phyloP scores from a whole-genome alignment of 1,140 invertebrate species.

The Atopsyche davidsoni region DNA sequence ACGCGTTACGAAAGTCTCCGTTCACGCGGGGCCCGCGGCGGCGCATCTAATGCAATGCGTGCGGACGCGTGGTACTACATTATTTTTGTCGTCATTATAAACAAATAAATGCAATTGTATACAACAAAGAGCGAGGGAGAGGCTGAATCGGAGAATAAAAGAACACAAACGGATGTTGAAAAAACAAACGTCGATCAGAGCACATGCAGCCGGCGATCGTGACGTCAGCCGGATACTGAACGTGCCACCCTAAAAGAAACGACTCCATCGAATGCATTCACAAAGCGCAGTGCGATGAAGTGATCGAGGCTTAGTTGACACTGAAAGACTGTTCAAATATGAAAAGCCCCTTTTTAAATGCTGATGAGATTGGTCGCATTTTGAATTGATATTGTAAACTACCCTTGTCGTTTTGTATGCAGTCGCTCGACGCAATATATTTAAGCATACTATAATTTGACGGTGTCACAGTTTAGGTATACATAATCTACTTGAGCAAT shows the following conservation, averaged over 20 bases:
- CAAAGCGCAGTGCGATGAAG: no score
- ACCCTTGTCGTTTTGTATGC: no score
- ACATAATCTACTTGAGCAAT: no score
- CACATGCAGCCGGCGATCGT: slow-evolving; percentile 13
- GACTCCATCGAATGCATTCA: no score
- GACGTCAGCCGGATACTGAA: slow-evolving; percentile 26
- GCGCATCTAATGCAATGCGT: slow-evolving; percentile 10
- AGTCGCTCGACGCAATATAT: no score
- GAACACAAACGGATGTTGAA: slow-evolving; percentile 27
- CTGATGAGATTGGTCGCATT: slow-evolving; percentile 1
- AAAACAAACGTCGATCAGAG: slow-evolving; percentile 21
- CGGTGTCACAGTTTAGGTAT: no score
- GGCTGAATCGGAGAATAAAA: slow-evolving; percentile 22
- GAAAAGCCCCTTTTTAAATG: no score
- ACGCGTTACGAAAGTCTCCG: no score
- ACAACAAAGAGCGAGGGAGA: background rate
- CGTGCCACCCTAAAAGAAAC: slow-evolving; percentile 11
- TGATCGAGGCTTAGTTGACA: no score
- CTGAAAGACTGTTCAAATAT: no score
- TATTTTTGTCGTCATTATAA: slow-evolving; percentile 23
- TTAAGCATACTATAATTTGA: no score
- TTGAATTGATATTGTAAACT: background rate
- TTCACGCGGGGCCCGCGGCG: no score
- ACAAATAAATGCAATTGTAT: slow-evolving; percentile 24
- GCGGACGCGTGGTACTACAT: slow-evolving; percentile 17